A percentile compares a stretch with the other conserved stretches of the same genome.
These are phyloP conservation scores for Deilephila elpenor DNA, from an alignment of 2,888 invertebrate genomes.

Conservation along the genomic window DNA sequence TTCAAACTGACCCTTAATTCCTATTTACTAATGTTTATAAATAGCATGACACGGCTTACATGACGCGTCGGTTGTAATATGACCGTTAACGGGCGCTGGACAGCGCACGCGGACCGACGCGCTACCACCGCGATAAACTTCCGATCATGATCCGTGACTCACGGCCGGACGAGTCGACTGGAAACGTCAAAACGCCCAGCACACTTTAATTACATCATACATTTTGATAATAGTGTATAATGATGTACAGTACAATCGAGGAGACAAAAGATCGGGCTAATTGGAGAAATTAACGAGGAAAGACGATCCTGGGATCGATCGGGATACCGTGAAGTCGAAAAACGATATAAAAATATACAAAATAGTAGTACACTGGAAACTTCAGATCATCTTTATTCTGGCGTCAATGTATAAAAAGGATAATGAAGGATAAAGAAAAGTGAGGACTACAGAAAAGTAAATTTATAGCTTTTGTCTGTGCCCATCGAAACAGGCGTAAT, in stretches of 20 bases:
- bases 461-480: too few species aligned
- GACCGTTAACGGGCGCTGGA: constrained; percentile 52
- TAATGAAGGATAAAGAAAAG: too few species aligned
- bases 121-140: neutral
- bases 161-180: neutral
- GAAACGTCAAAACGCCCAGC: neutral
- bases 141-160: constrained; percentile 15
- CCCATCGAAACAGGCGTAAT: too few species aligned
- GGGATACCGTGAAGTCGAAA: too few species aligned
- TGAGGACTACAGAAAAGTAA: too few species aligned
- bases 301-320: too few species aligned
- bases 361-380: too few species aligned
- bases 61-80: constrained; percentile 41
- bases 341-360: too few species aligned
- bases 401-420: too few species aligned
- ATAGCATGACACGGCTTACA: constrained; percentile 6
- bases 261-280: neutral
- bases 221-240: neutral
- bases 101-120: neutral
- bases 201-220: neutral
- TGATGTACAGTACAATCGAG: neutral
- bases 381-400: too few species aligned
- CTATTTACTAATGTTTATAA: neutral
- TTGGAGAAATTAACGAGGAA: too few species aligned
- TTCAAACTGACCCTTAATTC: too few species aligned